phyloP scores from a whole-genome alignment of 2,888 invertebrate genomes.

The Pollenia labialis region DNA sequence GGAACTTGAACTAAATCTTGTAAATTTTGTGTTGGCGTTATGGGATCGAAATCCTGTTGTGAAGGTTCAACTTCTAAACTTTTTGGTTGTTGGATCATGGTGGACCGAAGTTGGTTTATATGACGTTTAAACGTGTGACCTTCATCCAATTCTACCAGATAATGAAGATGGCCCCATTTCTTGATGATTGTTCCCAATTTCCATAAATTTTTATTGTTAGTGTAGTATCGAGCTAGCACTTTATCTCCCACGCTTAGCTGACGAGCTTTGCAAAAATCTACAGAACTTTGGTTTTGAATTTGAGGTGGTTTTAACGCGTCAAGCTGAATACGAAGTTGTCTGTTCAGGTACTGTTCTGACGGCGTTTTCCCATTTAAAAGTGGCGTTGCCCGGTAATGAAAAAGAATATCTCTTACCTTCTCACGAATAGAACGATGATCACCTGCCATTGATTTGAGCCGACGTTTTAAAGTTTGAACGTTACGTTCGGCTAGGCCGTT shows the following conservation, averaged over 20 bases:
- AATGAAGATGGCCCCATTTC: background rate
- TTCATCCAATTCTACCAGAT: constrained; percentile 32
- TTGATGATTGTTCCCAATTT: constrained; percentile 4
- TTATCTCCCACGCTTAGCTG: constrained; percentile 56
- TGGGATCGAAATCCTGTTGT: background rate
- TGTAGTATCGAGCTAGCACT: background rate
- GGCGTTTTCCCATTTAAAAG: constrained; percentile 59
- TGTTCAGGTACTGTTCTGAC: constrained; percentile 54
- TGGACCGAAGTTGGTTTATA: constrained; percentile 38
- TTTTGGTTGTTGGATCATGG: background rate
- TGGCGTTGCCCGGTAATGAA: constrained; percentile 57
- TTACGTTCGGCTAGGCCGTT: constrained; percentile 66
- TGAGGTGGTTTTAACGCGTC: constrained; percentile 24
- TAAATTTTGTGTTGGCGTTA: background rate
- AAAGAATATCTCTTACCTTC: constrained; percentile 50
- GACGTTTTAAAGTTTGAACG: constrained; percentile 64
- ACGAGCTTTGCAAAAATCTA: constrained; percentile 10
- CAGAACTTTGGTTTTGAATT: constrained; percentile 12
- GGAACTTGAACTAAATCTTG: background rate
- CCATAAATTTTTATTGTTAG: background rate
- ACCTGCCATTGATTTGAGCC: constrained; percentile 8
- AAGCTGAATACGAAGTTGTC: constrained; percentile 53
- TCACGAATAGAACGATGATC: constrained; percentile 82
- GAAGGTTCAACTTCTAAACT: background rate
- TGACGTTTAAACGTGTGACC: constrained; percentile 39